Conservation (phyloP, 2,888 invertebrate genomes). For the Pristionchus entomophagus region DNA sequence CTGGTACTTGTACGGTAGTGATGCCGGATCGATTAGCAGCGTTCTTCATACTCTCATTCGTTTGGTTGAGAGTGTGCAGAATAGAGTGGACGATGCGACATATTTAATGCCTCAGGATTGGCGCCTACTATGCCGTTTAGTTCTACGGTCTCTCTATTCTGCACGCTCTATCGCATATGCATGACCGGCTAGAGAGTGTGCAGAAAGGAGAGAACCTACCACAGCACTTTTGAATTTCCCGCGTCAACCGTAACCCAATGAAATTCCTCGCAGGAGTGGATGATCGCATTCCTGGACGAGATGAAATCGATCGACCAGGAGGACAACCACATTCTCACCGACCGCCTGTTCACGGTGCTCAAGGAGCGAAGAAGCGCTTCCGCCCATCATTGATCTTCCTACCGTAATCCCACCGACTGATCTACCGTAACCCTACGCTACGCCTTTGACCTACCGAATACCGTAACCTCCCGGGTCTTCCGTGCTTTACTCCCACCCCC, state of each 20-base stretch:
- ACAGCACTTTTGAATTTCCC: too few relatives aligned
- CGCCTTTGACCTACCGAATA: not conserved
- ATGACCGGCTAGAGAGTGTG: too few relatives aligned
- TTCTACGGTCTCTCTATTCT: too few relatives aligned
- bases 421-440: not conserved
- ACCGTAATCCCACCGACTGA: not conserved
- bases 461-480: not conserved
- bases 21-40: too few relatives aligned
- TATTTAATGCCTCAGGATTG: too few relatives aligned
- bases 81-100: too few relatives aligned
- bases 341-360: constrained; percentile 29
- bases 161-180: too few relatives aligned
- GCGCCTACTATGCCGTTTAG: too few relatives aligned
- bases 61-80: too few relatives aligned
- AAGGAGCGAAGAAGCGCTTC: constrained; percentile 4
- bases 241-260: not conserved
- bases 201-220: too few relatives aligned
- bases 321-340: constrained; percentile 42
- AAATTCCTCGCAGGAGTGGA: constrained; percentile 26
- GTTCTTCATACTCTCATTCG: too few relatives aligned
- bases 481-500: constrained; percentile 19
- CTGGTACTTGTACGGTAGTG: not conserved
- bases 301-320: constrained; percentile 36
- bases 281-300: constrained; percentile 36
- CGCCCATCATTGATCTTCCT: constrained; percentile 15